These are phyloP conservation scores for Melanerpes formicivorus DNA, from an alignment of 2,113 vertebrate genomes.

Conservation along the genomic window DNA sequence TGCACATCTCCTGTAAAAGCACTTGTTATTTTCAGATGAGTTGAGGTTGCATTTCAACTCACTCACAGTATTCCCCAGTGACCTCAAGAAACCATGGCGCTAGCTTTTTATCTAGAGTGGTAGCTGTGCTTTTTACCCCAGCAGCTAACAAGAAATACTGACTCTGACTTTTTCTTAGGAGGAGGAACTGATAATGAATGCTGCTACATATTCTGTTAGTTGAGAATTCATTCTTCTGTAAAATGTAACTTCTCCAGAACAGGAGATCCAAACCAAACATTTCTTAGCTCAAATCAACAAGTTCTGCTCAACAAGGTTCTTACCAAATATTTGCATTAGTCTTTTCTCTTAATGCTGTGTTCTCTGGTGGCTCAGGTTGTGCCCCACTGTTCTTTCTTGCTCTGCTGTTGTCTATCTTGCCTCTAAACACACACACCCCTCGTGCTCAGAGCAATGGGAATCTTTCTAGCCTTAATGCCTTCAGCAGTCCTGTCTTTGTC, in stretches of 20 bases:
- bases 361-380: background rate
- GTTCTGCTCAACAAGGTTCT: background rate
- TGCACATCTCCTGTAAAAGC: slow-evolving; percentile 10
- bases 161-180: background rate
- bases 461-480: background rate
- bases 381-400: background rate
- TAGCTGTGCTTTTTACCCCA: slow-evolving; percentile 37
- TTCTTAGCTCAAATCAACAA: background rate
- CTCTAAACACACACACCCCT: background rate
- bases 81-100: background rate
- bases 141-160: background rate
- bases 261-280: background rate
- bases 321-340: background rate
- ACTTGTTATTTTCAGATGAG: slow-evolving; percentile 3
- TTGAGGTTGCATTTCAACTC: slow-evolving; percentile 35
- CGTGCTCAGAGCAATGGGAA: background rate
- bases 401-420: background rate
- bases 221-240: background rate
- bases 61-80: background rate
- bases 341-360: background rate
- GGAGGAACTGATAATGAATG: background rate
- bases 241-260: background rate
- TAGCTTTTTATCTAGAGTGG: background rate
- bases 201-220: background rate
- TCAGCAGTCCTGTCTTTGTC: background rate